Evolutionary conservation across 2,888 invertebrate genomes (phyloP), one percentile per base, ranked within the genome.

Genomic region (Pristionchus mayeri): DNA sequence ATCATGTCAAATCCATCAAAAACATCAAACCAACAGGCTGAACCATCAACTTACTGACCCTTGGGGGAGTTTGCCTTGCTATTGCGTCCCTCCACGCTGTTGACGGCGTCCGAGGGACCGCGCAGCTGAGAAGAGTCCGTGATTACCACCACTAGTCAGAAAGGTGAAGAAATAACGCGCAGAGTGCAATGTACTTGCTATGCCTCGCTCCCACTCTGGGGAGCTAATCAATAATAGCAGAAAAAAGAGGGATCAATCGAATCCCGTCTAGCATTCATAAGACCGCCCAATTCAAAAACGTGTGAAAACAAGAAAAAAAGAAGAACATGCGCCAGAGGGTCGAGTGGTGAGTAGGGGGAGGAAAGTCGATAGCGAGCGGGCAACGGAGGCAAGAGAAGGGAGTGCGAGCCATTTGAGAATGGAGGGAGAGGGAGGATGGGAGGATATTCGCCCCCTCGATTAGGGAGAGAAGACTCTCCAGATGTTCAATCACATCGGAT

Each of bases 41-140:
- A n/a, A n/a, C n/a, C n/a, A n/a, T n/a, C n/a, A n/a, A n/a, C n/a
- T 30, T 2, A 37, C 50, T 24, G 2, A 82, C 81, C 81, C 37
- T 48, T 60, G 40, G 81, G 81, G 48, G 81, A 82, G 44, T 44
- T 30, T 3, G 44, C 40, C 63, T 60, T 60, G 48, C 63, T 63
- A 16, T 18, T 48, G 16, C 63, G 52, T 44, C 81, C 81, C 81
- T 82, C 81, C 81, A 82, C 81, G 27, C 81, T 82, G 81, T 82
- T 82, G 30, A 52, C 40, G n/a, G 81, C 40, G 60, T 63, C 81
- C 30, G 60, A 60, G 16, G 81, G 81, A 63, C 81, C 63, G 34
- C 81, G 81, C n/a, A 82, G 63, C 81, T 82, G 81, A 40, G 21
- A 54, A 30, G 50, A 76, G 18, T 4, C 1, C 4, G 3, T 2